phyloP scores from a whole-genome alignment of 2,888 invertebrate species.

The Phortica okadai region DNA sequence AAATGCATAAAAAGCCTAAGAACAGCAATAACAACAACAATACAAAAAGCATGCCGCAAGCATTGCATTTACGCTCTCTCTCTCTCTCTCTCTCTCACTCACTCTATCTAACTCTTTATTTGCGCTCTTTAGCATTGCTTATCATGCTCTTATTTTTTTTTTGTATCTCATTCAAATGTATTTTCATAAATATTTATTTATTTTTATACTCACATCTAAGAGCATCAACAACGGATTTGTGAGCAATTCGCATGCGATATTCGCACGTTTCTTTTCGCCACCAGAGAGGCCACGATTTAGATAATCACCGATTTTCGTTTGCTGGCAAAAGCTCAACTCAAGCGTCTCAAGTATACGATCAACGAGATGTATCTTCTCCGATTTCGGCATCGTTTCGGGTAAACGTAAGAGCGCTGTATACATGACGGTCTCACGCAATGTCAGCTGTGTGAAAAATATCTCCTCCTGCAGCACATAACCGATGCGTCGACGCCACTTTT shows the following conservation, averaged over 20 bases:
- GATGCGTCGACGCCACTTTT: constrained; percentile 84
- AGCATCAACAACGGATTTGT: constrained; percentile 88
- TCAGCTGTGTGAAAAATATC: constrained; percentile 87
- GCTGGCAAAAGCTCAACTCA: constrained; percentile 85
- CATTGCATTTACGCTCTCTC: neutral
- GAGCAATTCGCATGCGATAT: constrained; percentile 88
- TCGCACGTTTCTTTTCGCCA: constrained; percentile 89
- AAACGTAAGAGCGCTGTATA: constrained; percentile 80
- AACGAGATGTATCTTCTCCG: constrained; percentile 86
- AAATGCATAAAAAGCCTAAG: too few relatives aligned
- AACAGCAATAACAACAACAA: neutral
- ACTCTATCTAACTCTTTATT: too few relatives aligned
- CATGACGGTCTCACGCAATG: constrained; percentile 85
- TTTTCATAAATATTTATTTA: neutral
- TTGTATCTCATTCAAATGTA: too few relatives aligned
- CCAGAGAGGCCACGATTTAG: constrained; percentile 87
- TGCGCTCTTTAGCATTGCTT: too few relatives aligned
- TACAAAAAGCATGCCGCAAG: neutral
- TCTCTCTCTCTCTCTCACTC: neutral
- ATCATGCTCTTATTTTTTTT: too few relatives aligned
- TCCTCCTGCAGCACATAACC: constrained; percentile 90
- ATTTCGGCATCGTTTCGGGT: constrained; percentile 83
- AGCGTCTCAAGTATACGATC: constrained; percentile 86
- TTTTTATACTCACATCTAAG: constrained; percentile 82
- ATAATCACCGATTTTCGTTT: constrained; percentile 87